A percentile compares a stretch with the other conserved stretches of the same genome.
These are phyloP conservation scores for Acipenser oxyrinchus DNA, from an alignment of 2,797 vertebrate genomes.

Conservation along the genomic window DNA sequence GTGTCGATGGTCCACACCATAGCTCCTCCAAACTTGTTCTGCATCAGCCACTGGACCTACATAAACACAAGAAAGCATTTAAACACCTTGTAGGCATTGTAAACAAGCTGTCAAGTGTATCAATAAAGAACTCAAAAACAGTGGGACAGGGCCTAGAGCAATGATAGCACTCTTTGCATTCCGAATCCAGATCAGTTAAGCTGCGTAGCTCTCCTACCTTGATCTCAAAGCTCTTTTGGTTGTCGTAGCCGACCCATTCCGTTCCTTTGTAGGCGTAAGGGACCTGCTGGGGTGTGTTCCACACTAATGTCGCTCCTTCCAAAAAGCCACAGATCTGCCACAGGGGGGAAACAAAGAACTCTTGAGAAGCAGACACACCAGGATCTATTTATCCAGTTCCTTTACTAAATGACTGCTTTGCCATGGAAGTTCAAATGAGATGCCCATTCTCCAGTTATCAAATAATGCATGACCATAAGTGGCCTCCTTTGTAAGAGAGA, in stretches of 20 bases:
- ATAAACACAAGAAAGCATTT: not conserved
- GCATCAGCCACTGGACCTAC: conserved; percentile 53
- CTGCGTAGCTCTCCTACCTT: conserved; percentile 30
- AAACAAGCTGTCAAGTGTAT: no score
- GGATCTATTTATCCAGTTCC: not conserved
- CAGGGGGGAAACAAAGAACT: conserved; percentile 18
- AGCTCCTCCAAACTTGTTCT: conserved; percentile 51
- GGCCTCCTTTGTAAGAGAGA: no score
- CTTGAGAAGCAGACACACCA: not conserved
- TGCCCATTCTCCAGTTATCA: no score
- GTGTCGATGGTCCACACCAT: conserved; percentile 60
- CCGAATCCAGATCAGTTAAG: no score
- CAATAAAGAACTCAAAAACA: no score
- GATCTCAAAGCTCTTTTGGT: conserved; percentile 41
- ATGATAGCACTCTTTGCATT: no score
- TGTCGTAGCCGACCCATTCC: conserved; percentile 48
- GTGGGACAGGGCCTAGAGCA: no score
- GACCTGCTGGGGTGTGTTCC: conserved; percentile 38
- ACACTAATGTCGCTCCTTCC: conserved; percentile 39
- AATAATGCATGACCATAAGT: no score
- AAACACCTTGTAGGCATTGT: no score
- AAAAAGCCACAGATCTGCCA: conserved; percentile 45
- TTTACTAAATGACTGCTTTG: no score
- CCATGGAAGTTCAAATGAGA: no score
- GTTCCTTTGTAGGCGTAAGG: conserved; percentile 49